Evolutionary conservation across 2,113 vertebrate genomes (phyloP).

Genomic region (Tichodroma muraria): DNA sequence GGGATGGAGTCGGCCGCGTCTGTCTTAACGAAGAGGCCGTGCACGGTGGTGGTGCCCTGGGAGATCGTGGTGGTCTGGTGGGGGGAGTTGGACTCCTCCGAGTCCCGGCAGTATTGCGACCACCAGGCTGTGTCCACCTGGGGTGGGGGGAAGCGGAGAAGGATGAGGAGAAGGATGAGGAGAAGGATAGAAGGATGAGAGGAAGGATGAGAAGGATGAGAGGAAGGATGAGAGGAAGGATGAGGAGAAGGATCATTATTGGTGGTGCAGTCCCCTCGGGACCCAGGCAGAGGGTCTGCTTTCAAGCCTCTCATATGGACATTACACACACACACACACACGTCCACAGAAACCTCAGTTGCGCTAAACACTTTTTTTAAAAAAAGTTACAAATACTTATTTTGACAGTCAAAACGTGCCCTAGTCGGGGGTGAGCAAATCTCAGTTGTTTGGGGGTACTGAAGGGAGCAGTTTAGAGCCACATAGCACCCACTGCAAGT

Average conservation of each 20-base stretch:
- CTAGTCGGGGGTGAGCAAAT: background rate
- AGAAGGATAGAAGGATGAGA: no score
- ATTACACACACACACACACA: background rate
- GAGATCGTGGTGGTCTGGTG: slow-evolving; percentile 87
- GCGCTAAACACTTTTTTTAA: no score
- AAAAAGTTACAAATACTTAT: background rate
- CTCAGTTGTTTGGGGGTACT: background rate
- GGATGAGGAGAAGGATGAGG: no score
- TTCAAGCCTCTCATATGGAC: background rate
- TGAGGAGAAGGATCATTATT: background rate
- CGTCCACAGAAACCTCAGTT: background rate
- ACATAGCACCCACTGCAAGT: background rate
- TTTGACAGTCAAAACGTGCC: background rate
- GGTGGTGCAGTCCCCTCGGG: background rate
- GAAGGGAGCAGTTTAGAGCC: background rate
- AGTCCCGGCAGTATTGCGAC: slow-evolving; percentile 95
- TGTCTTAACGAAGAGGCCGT: slow-evolving; percentile 89
- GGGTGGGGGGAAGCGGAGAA: no score
- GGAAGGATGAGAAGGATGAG: no score
- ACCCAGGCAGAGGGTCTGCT: background rate
- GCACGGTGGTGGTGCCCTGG: slow-evolving; percentile 82
- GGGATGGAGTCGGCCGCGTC: slow-evolving; percentile 87
- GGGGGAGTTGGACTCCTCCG: slow-evolving; percentile 90
- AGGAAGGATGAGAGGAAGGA: background rate
- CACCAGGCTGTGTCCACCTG: background rate